Percentiles rank a stretch among this genome's conserved stretches.
phyloP scores from a whole-genome alignment of 2,113 vertebrate species.

The Macrotus californicus region DNA sequence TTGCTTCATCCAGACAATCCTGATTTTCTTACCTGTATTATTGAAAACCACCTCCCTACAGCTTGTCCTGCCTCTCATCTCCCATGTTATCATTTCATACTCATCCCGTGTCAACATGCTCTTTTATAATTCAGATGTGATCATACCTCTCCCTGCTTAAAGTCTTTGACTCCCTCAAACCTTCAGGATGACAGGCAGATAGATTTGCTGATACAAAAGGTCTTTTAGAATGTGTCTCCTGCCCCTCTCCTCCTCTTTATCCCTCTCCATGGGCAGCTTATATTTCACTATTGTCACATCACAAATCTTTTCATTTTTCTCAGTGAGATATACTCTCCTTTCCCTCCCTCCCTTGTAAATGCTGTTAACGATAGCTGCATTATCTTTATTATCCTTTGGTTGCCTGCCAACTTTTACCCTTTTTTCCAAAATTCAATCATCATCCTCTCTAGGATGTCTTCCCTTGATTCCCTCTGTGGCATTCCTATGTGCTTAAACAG shows the following conservation, averaged over 20 bases:
- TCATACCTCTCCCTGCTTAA: background rate
- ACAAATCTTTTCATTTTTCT: background rate
- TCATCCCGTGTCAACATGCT: background rate
- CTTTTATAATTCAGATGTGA: background rate
- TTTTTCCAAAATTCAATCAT: background rate
- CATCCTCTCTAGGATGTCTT: background rate
- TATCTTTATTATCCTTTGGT: background rate
- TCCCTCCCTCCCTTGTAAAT: background rate
- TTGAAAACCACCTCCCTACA: background rate
- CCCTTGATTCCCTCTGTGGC: background rate
- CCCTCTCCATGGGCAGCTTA: background rate
- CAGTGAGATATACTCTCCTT: background rate
- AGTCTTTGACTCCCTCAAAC: background rate
- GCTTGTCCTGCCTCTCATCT: background rate
- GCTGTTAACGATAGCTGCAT: fast-evolving
- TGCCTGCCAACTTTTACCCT: background rate
- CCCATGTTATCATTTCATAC: background rate
- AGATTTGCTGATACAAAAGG: background rate
- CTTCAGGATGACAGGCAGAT: background rate
- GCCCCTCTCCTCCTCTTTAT: background rate
- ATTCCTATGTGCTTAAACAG: background rate
- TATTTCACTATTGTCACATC: background rate
- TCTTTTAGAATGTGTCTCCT: background rate
- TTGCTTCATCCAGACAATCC: background rate
- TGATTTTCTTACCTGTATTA: background rate